These are phyloP conservation scores for Drosophila chauvacae DNA, from an alignment of 1,140 invertebrate genomes.

Conservation along the genomic window DNA sequence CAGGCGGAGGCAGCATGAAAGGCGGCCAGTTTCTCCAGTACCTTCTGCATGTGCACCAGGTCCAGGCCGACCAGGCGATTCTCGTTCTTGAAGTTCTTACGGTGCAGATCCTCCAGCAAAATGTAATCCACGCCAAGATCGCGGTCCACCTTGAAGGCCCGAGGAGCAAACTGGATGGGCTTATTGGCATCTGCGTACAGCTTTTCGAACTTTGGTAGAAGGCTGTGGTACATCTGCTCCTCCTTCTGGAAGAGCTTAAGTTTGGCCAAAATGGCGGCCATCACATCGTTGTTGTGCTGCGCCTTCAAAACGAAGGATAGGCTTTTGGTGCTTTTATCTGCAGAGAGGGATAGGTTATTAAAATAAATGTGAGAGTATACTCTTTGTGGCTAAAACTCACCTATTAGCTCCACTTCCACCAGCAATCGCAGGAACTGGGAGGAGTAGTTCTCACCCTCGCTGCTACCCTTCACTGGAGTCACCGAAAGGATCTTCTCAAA, in stretches of 20 bases:
- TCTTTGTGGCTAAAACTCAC: constrained; percentile 19
- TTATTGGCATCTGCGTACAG: constrained; percentile 64
- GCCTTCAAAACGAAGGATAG: constrained; percentile 71
- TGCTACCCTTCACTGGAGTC: constrained; percentile 32
- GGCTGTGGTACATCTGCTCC: constrained; percentile 68
- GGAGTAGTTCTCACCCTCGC: constrained; percentile 64
- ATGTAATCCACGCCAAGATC: constrained; percentile 80
- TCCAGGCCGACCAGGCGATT: constrained; percentile 86
- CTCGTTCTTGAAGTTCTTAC: constrained; percentile 86
- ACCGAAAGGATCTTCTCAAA: constrained; percentile 54
- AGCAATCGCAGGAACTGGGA: constrained; percentile 60
- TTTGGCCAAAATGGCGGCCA: constrained; percentile 60
- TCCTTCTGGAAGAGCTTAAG: constrained; percentile 74
- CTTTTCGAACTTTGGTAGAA: constrained; percentile 77
- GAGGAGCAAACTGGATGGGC: constrained; percentile 69
- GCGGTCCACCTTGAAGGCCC: constrained; percentile 68
- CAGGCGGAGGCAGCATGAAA: constrained; percentile 86
- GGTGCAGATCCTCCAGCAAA: constrained; percentile 85
- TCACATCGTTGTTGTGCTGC: constrained; percentile 60
- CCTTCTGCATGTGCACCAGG: constrained; percentile 85
- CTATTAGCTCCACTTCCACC: constrained; percentile 66
- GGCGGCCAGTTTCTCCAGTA: constrained; percentile 85
- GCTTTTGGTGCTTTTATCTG: constrained; percentile 60
- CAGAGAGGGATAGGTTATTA: not conserved
- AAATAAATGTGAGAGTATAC: not conserved